Evolutionary conservation across 2,113 vertebrate genomes (phyloP).

Genomic region (Alethe diademata): DNA sequence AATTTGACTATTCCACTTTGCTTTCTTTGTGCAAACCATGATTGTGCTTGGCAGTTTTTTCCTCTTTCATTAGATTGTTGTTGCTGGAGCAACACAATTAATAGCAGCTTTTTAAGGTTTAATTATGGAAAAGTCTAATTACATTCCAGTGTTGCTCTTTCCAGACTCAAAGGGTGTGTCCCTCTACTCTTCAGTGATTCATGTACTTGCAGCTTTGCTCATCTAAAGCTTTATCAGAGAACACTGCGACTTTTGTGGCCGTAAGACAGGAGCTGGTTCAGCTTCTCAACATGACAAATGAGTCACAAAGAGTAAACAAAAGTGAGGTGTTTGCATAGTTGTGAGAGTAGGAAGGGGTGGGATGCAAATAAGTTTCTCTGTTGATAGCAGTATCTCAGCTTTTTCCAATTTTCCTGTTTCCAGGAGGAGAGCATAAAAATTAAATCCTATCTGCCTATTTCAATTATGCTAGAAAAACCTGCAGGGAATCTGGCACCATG

Average conservation of each 20-base stretch:
- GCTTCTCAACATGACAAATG: background rate
- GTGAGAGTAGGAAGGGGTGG: background rate
- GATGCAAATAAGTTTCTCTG: background rate
- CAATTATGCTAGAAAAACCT: background rate
- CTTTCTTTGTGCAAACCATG: background rate
- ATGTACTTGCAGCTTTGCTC: background rate
- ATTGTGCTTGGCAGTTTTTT: background rate
- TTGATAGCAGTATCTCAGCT: background rate
- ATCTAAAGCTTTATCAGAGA: background rate
- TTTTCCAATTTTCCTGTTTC: background rate
- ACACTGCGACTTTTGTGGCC: background rate
- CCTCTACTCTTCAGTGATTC: background rate
- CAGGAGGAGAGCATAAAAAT: background rate
- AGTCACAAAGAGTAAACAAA: background rate
- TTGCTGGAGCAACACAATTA: background rate
- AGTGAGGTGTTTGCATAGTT: background rate
- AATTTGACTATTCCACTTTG: background rate
- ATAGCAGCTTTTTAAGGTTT: background rate
- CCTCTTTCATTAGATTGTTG: background rate
- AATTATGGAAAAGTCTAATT: background rate
- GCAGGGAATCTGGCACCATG: background rate
- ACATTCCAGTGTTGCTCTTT: background rate
- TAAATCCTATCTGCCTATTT: background rate
- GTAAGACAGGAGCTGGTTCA: background rate
- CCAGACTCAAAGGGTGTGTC: background rate